Evolutionary conservation across 2,797 vertebrate species (phyloP), one percentile per base, ranked within the genome.

Genomic region (Danio albolineatus): DNA sequence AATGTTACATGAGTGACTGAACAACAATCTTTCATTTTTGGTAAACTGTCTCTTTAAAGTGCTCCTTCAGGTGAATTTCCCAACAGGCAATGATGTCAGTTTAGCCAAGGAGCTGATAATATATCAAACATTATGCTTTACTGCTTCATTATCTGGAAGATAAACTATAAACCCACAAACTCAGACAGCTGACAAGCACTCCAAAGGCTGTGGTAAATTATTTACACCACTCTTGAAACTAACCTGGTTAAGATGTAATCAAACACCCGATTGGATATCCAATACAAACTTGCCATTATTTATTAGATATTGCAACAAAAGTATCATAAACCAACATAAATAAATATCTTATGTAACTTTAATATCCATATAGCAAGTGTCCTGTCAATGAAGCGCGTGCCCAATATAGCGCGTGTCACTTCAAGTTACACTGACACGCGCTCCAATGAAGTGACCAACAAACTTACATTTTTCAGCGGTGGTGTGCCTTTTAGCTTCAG

Each of bases 401-500:
- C 74, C 49, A 7, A 28, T 16, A 4, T 13, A 43, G 53, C 49
- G 28, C n/a, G 49, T 53, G 48, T 60, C 64, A 73, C 41, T 39
- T 74, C 4, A 41, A 44, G 43, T 36, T 46, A 36, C 44, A 39
- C 19, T 65, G 43, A 75, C 46, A 57, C 73, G 70, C 69, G 69
- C 74, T 54, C 28, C 21, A 38, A 43, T 0, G 14, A 59, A 70
- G 38, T 7, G 36, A n/a, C 39, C 75, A 65, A 49, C 44, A 62
- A 79, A 82, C 83, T 82, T 79, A 84, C 83, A 64, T 66, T 66
- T 61, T 36, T 36, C 62, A 51, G 8, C 53, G 21, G 16, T 10
- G 19, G 36, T 48, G 57, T 59, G 39, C 38, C 64, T 72, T 67
- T n/a, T 2, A 65, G 56, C 17, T 69, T 74, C 51, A 28, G 57